These are phyloP conservation scores for Euplagia quadripunctaria DNA, from an alignment of 2,888 invertebrate genomes.

Conservation along the genomic window DNA sequence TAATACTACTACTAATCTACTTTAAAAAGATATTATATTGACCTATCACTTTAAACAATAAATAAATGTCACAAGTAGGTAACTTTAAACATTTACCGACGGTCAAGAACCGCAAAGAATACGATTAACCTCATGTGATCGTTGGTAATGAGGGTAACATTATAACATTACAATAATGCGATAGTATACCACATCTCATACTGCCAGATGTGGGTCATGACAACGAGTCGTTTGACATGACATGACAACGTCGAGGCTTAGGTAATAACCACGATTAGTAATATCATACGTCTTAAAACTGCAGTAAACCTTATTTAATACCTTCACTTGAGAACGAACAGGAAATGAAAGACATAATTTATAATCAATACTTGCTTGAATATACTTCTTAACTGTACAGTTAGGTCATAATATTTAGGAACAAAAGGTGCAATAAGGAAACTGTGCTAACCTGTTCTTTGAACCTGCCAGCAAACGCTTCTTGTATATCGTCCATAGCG, in stretches of 20 bases:
- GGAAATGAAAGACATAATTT: background rate
- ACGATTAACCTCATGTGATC: background rate
- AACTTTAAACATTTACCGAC: no score
- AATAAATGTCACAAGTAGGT: no score
- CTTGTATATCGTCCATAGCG: slow-evolving; percentile 89
- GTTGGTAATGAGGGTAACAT: background rate
- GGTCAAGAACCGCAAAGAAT: no score
- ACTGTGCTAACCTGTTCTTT: slow-evolving; percentile 86
- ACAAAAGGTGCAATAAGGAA: slow-evolving; percentile 16
- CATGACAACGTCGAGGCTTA: no score
- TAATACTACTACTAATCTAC: no score
- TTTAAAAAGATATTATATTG: no score
- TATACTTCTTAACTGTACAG: background rate
- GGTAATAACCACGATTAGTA: background rate
- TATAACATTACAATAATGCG: background rate
- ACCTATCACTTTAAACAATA: no score
- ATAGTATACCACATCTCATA: background rate
- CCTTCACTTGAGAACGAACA: background rate
- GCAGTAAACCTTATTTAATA: background rate
- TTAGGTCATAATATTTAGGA: slow-evolving; percentile 5
- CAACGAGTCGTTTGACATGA: background rate
- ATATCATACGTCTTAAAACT: background rate
- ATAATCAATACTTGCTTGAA: background rate
- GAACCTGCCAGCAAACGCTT: slow-evolving; percentile 90
- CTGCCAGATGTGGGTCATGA: background rate